A percentile compares a stretch with the other conserved stretches of the same genome.
Conservation (phyloP, 2,113 vertebrate species). For the Lutjanus erythropterus region DNA sequence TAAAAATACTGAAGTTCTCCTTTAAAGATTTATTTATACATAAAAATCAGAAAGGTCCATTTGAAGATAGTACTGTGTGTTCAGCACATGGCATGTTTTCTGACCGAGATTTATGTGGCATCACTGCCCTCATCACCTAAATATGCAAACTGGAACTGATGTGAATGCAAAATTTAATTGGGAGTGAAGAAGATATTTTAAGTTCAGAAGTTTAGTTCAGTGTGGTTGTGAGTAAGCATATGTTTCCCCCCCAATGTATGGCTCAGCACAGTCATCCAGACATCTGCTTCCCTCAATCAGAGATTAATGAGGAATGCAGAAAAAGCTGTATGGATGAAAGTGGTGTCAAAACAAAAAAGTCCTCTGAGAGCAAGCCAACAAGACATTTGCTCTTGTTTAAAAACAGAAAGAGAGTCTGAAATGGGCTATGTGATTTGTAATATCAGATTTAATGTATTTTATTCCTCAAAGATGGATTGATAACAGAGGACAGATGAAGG, state of each 20-base stretch:
- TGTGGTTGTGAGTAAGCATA: neutral
- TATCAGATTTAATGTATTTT: conserved; percentile 10
- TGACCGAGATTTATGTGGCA: neutral
- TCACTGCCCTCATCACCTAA: conserved; percentile 8
- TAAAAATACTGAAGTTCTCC: neutral
- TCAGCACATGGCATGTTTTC: neutral
- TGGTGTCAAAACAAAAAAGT: conserved; percentile 9
- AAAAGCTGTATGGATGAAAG: conserved; percentile 9
- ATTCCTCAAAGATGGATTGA: conserved; percentile 32
- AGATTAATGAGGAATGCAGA: conserved; percentile 40
- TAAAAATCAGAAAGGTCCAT: neutral
- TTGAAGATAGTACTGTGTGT: neutral
- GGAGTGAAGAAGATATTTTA: neutral
- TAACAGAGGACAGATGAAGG: conserved; percentile 9
- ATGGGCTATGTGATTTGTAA: neutral
- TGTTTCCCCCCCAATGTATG: conserved; percentile 17
- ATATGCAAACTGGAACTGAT: conserved; percentile 2
- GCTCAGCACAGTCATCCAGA: conserved; percentile 35
- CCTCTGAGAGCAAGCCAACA: neutral
- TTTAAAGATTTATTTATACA: neutral
- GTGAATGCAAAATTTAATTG: neutral
- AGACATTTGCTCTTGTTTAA: conserved; percentile 16
- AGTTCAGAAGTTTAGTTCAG: neutral
- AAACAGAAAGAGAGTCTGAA: conserved; percentile 1
- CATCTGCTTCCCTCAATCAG: conserved; percentile 36